phyloP scores from a whole-genome alignment of 2,888 invertebrate genomes.

The Cinara cedri region DNA sequence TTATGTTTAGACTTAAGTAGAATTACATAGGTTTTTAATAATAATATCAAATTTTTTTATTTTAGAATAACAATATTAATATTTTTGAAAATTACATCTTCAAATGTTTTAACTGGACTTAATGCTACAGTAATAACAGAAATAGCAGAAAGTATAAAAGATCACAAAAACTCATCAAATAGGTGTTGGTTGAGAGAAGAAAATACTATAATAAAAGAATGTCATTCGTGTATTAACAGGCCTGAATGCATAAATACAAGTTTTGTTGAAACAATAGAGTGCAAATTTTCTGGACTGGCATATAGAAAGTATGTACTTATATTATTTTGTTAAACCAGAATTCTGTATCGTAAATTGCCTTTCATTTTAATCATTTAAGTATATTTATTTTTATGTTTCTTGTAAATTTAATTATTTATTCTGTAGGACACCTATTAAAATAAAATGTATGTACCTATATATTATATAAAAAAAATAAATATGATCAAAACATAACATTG shows the following conservation, averaged over 20 bases:
- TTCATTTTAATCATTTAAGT: no score
- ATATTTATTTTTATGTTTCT: neutral
- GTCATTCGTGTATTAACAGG: conserved; percentile 82
- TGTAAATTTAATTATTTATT: no score
- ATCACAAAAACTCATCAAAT: conserved; percentile 33
- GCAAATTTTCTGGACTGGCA: conserved; percentile 76
- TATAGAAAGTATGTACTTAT: conserved; percentile 71
- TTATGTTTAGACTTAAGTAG: no score
- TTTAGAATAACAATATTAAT: conserved; percentile 37
- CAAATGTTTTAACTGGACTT: conserved; percentile 7
- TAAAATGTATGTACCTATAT: neutral
- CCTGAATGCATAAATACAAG: conserved; percentile 83
- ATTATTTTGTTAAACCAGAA: neutral
- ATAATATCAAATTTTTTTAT: neutral
- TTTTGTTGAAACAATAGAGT: conserved; percentile 81
- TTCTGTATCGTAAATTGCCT: no score
- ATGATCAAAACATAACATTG: no score
- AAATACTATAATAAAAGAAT: conserved; percentile 75
- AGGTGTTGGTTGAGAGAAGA: conserved; percentile 75
- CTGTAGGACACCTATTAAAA: no score
- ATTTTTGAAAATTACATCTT: conserved; percentile 48
- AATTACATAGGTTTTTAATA: no score
- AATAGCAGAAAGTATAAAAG: neutral
- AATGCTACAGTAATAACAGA: conserved; percentile 19
- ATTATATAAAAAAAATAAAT: neutral